Base-by-base conservation (phyloP, 2,113 vertebrate species). In the Hemibates koningsi region DNA sequence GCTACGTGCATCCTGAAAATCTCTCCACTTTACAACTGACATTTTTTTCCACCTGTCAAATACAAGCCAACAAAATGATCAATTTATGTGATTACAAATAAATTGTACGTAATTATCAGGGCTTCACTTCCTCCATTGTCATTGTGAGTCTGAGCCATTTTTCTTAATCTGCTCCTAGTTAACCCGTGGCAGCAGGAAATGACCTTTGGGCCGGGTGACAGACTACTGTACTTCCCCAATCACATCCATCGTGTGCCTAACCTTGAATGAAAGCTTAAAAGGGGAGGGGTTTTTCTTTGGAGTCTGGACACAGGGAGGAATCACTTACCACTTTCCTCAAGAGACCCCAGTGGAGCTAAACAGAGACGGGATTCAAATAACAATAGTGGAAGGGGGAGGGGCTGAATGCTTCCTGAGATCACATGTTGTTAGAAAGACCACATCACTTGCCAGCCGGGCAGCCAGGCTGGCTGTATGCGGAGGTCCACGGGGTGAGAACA, bases 141-240 rank as follows among this genome's bases (percentile, higher is more conserved):
- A 90, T 27, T 83, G 68, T 87, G 87, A 89, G 87, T 93, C 86
- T 48, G 86, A 88, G 81, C 52, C 63, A 88, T 93, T 93, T 95
- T 88, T 92, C 90, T 88, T 95, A 94, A 94, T 95, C 93, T 95
- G 92, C 57, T 94, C 85, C 88, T 94, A 48, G 89, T 95, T 93
- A 94, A 94, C 93, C 90, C 1, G 7, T 90, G 91, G 93, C 93
- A 93, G 91, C 80, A 96, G 96, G 96, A 96, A 97, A 92, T 92
- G 89, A 95, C 91, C 94, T 95, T 92, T 90, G 88, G 91, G 90
- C 90, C 59, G 48, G 24, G 88, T 91, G 93, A 93, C 86, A 82
- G 91, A 93, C 95, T 95, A 96, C 96, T 96, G 95, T 96, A 96
- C 95, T 95, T 95, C 92, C 93, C 94, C 92, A 94, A 93, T 96